phyloP scores from a whole-genome alignment of 2,113 vertebrate species.

The Lethenteron camtschaticum region DNA sequence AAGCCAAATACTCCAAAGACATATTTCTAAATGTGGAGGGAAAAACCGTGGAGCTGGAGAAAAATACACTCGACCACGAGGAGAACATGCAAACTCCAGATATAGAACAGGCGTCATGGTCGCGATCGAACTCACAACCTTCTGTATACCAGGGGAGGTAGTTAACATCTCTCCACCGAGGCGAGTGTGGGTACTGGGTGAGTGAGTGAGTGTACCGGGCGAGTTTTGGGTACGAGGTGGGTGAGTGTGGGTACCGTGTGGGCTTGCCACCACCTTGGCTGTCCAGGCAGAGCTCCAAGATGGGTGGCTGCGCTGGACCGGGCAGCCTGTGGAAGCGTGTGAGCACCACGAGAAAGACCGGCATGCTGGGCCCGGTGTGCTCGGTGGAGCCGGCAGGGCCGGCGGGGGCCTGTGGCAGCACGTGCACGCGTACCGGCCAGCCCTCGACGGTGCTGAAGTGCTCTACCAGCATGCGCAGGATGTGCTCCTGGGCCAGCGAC shows the following conservation, averaged over 20 bases:
- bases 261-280: slow-evolving; percentile 36
- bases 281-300: slow-evolving; percentile 59
- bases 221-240: too few relatives aligned
- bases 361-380: slow-evolving; percentile 37
- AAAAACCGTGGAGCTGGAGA: too few relatives aligned
- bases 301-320: slow-evolving; percentile 22
- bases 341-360: slow-evolving; percentile 61
- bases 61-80: too few relatives aligned
- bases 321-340: slow-evolving; percentile 52
- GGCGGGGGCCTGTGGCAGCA: slow-evolving; percentile 19
- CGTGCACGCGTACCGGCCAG: slow-evolving; percentile 68
- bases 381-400: slow-evolving; percentile 16
- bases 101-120: too few relatives aligned
- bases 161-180: too few relatives aligned
- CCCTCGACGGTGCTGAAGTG: slow-evolving; percentile 44
- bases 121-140: too few relatives aligned
- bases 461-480: slow-evolving; percentile 48
- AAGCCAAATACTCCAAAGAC: too few relatives aligned
- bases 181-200: too few relatives aligned
- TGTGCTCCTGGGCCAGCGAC: slow-evolving; percentile 64
- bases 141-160: too few relatives aligned
- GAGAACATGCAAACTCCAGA: too few relatives aligned
- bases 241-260: slow-evolving; percentile 12
- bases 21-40: too few relatives aligned
- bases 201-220: too few relatives aligned